phyloP scores from a whole-genome alignment of 2,113 vertebrate species.

The Mellivora capensis region DNA sequence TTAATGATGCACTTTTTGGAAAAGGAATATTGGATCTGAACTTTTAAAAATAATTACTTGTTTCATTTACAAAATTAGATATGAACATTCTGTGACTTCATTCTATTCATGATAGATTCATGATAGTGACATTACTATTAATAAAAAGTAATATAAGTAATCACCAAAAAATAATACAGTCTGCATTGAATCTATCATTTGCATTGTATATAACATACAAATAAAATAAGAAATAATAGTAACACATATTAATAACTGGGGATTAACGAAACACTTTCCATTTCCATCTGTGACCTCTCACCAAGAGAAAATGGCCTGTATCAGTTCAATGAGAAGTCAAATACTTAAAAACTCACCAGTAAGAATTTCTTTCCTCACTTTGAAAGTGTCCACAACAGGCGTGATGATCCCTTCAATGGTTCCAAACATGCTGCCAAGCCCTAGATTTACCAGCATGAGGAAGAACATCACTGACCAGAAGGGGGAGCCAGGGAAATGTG shows the following conservation, averaged over 20 bases:
- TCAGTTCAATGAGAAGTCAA: not conserved
- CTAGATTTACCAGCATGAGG: constrained; percentile 96
- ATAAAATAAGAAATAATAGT: not conserved
- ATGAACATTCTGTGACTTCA: not conserved
- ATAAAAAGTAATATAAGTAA: not conserved
- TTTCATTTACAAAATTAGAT: not conserved
- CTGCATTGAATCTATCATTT: not conserved
- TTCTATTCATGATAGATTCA: not conserved
- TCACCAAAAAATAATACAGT: not conserved
- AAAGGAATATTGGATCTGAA: not conserved
- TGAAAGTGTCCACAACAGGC: constrained; percentile 94
- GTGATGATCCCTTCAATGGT: constrained; percentile 98
- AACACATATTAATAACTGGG: not conserved
- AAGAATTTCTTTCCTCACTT: constrained; percentile 96
- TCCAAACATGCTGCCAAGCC: constrained; percentile 98
- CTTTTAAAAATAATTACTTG: constrained; percentile 5
- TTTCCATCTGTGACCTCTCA: not conserved
- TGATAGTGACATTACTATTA: not conserved
- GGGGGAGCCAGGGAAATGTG: constrained; percentile 95
- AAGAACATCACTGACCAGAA: constrained; percentile 99
- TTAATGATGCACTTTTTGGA: not conserved
- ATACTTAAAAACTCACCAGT: constrained; percentile 82
- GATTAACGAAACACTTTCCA: not conserved
- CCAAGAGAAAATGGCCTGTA: not conserved
- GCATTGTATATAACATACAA: not conserved